phyloP scores from a whole-genome alignment of 2,888 invertebrate genomes.

The Ormyrus labotus region DNA sequence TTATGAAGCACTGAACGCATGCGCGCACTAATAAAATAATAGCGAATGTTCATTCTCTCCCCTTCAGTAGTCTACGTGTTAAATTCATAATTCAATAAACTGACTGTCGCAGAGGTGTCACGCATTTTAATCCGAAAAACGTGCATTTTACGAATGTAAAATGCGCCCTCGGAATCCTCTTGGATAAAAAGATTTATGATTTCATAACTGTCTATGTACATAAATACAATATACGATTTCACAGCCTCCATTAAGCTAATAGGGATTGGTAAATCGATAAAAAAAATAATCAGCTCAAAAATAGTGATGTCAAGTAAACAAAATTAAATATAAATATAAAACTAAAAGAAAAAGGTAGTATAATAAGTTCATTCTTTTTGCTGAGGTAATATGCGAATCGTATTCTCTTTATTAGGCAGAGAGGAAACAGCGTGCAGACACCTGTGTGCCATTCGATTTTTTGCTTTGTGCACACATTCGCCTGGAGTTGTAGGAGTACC shows the following conservation, averaged over 20 bases:
- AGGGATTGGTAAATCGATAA: no score
- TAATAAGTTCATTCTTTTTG: no score
- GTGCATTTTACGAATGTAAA: constrained; percentile 8
- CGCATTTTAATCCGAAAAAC: constrained; percentile 43
- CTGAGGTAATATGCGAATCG: no score
- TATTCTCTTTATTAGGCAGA: no score
- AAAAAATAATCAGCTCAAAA: no score
- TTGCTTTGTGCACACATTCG: no score
- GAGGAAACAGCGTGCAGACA: no score
- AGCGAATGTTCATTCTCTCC: not conserved
- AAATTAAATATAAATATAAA: no score
- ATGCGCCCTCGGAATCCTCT: not conserved
- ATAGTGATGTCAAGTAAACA: no score
- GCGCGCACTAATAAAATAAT: constrained; percentile 34
- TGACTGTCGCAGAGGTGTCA: constrained; percentile 9
- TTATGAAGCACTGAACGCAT: not conserved
- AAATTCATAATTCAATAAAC: constrained; percentile 51
- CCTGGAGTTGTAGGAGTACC: constrained; percentile 1
- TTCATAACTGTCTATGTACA: constrained; percentile 22
- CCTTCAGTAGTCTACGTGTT: constrained; percentile 5
- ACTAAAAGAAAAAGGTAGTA: no score
- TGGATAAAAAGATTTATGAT: constrained; percentile 27
- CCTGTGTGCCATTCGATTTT: no score
- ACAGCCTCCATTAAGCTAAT: no score
- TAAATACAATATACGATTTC: not conserved